Evolutionary conservation across 2,888 invertebrate species (phyloP).

Genomic region (Trypoxylon attenuatum): DNA sequence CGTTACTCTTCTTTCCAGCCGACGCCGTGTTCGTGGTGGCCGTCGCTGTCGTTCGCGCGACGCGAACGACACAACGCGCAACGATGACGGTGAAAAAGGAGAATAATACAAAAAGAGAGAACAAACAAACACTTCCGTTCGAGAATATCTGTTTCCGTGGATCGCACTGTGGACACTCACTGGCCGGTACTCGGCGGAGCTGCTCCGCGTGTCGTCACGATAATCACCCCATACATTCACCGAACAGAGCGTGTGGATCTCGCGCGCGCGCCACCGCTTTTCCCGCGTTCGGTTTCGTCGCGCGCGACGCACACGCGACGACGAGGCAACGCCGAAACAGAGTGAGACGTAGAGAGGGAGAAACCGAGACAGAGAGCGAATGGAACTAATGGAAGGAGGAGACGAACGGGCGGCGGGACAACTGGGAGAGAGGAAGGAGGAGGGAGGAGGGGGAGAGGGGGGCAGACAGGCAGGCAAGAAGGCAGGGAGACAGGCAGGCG

Average conservation of each 20-base stretch:
- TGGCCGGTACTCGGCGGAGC: constrained; percentile 24
- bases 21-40: constrained; percentile 16
- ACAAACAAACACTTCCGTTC: constrained; percentile 15
- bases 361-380: not conserved
- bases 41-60: constrained; percentile 36
- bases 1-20: constrained; percentile 20
- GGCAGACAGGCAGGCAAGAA: constrained; percentile 23
- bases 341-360: not conserved
- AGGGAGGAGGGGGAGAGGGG: not conserved
- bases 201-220: constrained; percentile 43
- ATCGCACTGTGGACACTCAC: constrained; percentile 42
- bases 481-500: constrained; percentile 13
- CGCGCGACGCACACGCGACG: constrained; percentile 44
- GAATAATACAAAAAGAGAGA: no score
- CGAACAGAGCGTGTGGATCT: constrained; percentile 14
- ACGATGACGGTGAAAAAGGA: no score
- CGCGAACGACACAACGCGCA: constrained; percentile 29
- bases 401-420: not conserved
- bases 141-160: constrained; percentile 17
- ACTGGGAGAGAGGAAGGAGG: not conserved
- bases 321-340: constrained; percentile 25
- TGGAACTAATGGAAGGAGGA: not conserved
- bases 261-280: constrained; percentile 49
- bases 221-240: constrained; percentile 39
- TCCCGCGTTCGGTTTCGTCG: constrained; percentile 49